These are phyloP conservation scores for Neoarius graeffei DNA, from an alignment of 2,113 vertebrate genomes.

Conservation along the genomic window DNA sequence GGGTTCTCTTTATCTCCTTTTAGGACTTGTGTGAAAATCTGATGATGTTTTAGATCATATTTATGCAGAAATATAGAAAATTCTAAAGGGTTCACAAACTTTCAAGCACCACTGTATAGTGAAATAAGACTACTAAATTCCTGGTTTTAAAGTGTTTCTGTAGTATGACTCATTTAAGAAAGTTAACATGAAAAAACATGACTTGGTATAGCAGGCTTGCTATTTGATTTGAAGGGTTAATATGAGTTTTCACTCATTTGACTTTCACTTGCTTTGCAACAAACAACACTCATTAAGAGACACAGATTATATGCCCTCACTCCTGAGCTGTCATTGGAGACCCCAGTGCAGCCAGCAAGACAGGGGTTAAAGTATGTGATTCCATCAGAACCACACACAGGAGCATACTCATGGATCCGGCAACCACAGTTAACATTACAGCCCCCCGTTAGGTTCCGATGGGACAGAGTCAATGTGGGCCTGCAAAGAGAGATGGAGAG, in stretches of 20 bases:
- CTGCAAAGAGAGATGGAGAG: conserved; percentile 62
- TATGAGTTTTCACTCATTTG: neutral
- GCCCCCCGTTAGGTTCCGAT: conserved; percentile 93
- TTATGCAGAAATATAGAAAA: no score
- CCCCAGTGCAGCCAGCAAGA: conserved; percentile 88
- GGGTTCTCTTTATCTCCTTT: no score
- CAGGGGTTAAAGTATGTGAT: conserved; percentile 99
- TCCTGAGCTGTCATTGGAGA: conserved; percentile 88
- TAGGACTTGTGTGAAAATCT: no score
- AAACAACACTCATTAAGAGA: neutral
- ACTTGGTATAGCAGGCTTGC: neutral
- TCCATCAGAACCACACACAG: conserved; percentile 96
- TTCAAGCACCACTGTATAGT: neutral
- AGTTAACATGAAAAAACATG: neutral
- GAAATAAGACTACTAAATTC: neutral
- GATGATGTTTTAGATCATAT: no score
- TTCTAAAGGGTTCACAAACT: no score
- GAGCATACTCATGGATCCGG: conserved; percentile 92
- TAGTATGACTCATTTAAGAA: neutral
- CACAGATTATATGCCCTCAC: conserved; percentile 70
- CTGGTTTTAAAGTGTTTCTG: neutral
- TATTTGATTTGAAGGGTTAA: neutral
- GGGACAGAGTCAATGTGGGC: conserved; percentile 93
- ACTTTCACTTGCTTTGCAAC: neutral
- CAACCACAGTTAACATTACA: conserved; percentile 98